These are phyloP conservation scores for Himalopsyche tibetana DNA, from an alignment of 2,888 invertebrate genomes.

Conservation along the genomic window DNA sequence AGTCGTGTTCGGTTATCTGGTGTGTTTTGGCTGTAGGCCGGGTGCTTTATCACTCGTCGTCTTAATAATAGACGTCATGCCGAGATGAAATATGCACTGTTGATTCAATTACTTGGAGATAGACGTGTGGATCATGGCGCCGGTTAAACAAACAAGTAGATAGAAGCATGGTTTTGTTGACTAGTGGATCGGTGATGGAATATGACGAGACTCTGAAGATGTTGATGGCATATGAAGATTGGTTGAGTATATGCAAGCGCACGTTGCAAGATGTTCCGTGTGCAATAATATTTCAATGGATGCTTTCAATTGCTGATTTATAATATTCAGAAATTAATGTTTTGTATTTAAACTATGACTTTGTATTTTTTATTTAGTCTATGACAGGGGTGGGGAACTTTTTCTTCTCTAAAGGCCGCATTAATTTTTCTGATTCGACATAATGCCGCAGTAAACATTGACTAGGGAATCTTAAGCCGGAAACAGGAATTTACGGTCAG, in stretches of 20 bases:
- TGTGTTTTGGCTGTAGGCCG: slow-evolving; percentile 40
- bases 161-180: slow-evolving; percentile 12
- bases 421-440: too few relatives aligned
- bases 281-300: not conserved
- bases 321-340: too few relatives aligned
- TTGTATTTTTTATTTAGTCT: too few relatives aligned
- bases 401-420: too few relatives aligned
- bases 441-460: too few relatives aligned
- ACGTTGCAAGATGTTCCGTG: not conserved
- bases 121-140: slow-evolving; percentile 61
- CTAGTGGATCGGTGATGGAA: slow-evolving; percentile 37
- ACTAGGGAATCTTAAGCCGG: too few relatives aligned
- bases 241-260: not conserved
- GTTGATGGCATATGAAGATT: not conserved
- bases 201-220: slow-evolving; percentile 31
- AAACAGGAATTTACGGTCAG: too few relatives aligned
- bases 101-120: slow-evolving; percentile 65
- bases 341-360: too few relatives aligned
- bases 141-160: slow-evolving; percentile 48
- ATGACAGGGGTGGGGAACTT: too few relatives aligned
- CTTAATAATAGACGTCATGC: slow-evolving; percentile 65
- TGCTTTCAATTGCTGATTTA: too few relatives aligned
- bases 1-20: not conserved
- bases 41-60: slow-evolving; percentile 62
- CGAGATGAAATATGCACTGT: slow-evolving; percentile 65